Conservation (phyloP, 2,888 invertebrate species). For the Apodemia mormo region DNA sequence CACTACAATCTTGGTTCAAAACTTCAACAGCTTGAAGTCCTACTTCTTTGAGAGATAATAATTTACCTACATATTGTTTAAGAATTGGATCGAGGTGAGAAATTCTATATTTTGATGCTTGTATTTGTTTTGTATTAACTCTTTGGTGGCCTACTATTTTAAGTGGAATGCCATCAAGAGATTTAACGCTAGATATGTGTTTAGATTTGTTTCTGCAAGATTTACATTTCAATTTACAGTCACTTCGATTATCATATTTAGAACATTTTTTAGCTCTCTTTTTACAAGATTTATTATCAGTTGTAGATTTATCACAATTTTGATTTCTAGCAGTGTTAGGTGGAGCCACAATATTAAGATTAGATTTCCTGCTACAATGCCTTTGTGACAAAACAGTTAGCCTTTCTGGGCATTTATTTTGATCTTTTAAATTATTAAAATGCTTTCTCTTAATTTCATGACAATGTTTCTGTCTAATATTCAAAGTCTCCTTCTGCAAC, state of each 20-base stretch:
- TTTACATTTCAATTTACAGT: constrained; percentile 32
- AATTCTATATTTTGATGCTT: constrained; percentile 34
- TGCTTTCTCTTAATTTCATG: constrained; percentile 32
- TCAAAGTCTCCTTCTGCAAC: constrained; percentile 17
- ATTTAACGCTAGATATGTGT: neutral
- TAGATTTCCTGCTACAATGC: neutral
- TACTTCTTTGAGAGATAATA: constrained; percentile 63
- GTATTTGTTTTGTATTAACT: neutral
- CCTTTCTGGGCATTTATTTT: too few relatives aligned
- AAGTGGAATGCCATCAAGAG: neutral
- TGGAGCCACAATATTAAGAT: constrained; percentile 44
- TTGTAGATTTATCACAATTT: constrained; percentile 30
- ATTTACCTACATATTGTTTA: constrained; percentile 64
- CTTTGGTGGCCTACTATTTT: neutral
- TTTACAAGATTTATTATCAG: constrained; percentile 28
- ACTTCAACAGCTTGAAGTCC: constrained; percentile 67
- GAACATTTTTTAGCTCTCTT: constrained; percentile 31
- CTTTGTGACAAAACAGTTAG: neutral
- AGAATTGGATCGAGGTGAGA: constrained; percentile 55
- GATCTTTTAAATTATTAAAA: neutral
- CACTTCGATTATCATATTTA: constrained; percentile 39
- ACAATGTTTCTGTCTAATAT: constrained; percentile 32
- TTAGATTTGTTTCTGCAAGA: constrained; percentile 26
- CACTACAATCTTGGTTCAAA: constrained; percentile 70
- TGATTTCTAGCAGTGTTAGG: constrained; percentile 52